phyloP scores from a whole-genome alignment of 2,888 invertebrate genomes.

The Chesias legatella region DNA sequence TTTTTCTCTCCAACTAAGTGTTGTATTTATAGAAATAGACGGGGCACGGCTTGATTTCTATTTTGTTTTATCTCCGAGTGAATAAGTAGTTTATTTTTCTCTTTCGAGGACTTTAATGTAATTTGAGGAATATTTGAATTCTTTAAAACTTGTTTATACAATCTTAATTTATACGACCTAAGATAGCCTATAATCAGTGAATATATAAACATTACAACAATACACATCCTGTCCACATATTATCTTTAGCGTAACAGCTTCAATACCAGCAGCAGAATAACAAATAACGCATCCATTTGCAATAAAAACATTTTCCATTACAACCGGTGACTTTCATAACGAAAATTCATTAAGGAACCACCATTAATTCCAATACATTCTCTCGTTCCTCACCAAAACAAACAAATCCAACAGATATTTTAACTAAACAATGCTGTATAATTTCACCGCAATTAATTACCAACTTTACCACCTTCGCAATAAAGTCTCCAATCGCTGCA shows the following conservation, averaged over 20 bases:
- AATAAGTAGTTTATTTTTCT: constrained; percentile 37
- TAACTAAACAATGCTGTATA: constrained; percentile 42
- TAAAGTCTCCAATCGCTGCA: constrained; percentile 37
- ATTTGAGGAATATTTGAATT: constrained; percentile 31
- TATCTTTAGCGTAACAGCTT: constrained; percentile 13
- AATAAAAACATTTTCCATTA: constrained; percentile 56
- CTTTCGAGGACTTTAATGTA: constrained; percentile 17
- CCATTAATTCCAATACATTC: constrained; percentile 72
- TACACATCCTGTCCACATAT: constrained; percentile 9
- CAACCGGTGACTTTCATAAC: constrained; percentile 61
- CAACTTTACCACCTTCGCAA: constrained; percentile 32
- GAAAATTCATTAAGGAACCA: constrained; percentile 72
- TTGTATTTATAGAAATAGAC: constrained; percentile 74
- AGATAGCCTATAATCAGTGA: constrained; percentile 9
- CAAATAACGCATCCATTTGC: constrained; percentile 26
- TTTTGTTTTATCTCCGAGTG: constrained; percentile 46
- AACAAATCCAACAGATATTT: constrained; percentile 77
- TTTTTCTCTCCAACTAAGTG: constrained; percentile 51
- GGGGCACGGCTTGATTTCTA: constrained; percentile 53
- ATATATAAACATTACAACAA: constrained; percentile 9
- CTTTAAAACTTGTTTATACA: constrained; percentile 21
- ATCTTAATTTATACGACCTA: too few relatives aligned
- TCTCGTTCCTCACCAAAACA: constrained; percentile 70
- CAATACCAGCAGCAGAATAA: constrained; percentile 18
- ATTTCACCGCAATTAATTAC: constrained; percentile 27